These are phyloP conservation scores for Heteropelma amictum DNA, from an alignment of 2,888 invertebrate genomes.

Conservation along the genomic window DNA sequence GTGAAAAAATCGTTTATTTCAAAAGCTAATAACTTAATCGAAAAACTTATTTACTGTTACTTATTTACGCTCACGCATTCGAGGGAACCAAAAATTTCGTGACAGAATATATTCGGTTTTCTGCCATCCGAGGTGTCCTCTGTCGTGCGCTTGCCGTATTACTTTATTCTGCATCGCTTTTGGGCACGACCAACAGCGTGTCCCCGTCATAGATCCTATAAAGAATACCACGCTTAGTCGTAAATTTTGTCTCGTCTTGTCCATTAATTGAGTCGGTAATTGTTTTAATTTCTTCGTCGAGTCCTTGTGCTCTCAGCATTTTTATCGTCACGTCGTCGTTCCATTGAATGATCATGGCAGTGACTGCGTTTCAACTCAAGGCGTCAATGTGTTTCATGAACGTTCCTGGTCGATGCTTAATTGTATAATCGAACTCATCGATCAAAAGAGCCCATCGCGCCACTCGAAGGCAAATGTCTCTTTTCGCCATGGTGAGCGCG, in stretches of 20 bases:
- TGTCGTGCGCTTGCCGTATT: too few relatives aligned
- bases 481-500: constrained; percentile 18
- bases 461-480: neutral
- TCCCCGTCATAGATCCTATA: neutral
- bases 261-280: neutral
- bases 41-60: too few relatives aligned
- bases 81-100: too few relatives aligned
- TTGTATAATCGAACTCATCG: neutral
- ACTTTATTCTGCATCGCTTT: neutral
- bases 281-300: neutral
- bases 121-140: too few relatives aligned
- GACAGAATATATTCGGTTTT: too few relatives aligned
- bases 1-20: neutral
- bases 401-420: neutral
- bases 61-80: too few relatives aligned
- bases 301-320: neutral
- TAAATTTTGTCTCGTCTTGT: neutral
- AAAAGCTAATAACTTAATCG: too few relatives aligned
- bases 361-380: neutral
- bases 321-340: neutral
- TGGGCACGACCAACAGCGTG: neutral
- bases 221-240: neutral
- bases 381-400: neutral
- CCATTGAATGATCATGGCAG: neutral
- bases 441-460: constrained; percentile 13